These are phyloP conservation scores for Zaprionus ornatus DNA, from an alignment of 1,140 invertebrate genomes.

Conservation along the genomic window DNA sequence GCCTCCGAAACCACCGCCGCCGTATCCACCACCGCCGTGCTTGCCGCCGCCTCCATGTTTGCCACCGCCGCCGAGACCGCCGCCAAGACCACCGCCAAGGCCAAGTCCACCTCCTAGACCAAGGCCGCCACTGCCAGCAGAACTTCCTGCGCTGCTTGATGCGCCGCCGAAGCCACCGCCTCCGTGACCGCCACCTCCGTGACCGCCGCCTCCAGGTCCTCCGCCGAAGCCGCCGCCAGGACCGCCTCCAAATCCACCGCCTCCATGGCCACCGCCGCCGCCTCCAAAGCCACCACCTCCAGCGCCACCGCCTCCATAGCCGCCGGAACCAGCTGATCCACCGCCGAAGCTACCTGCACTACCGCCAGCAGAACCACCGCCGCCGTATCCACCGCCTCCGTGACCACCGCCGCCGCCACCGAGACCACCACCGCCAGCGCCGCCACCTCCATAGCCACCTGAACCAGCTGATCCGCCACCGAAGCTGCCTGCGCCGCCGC, in stretches of 20 bases:
- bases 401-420: slow-evolving; percentile 24
- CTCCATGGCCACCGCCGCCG: slow-evolving; percentile 22
- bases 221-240: slow-evolving; percentile 8
- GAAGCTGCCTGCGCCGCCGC: slow-evolving; percentile 16
- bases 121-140: slow-evolving; percentile 11
- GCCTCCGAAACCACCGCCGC: slow-evolving; percentile 6
- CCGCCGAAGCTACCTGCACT: slow-evolving; percentile 15
- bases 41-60: slow-evolving; percentile 27
- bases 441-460: background rate
- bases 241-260: slow-evolving; percentile 20
- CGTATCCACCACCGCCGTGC: slow-evolving; percentile 14
- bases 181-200: background rate
- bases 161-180: slow-evolving; percentile 33
- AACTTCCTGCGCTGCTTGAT: background rate
- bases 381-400: slow-evolving; percentile 22
- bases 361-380: slow-evolving; percentile 10
- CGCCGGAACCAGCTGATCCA: slow-evolving; percentile 12
- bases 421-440: slow-evolving; percentile 9
- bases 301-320: slow-evolving; percentile 6
- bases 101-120: slow-evolving; percentile 15
- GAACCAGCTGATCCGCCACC: slow-evolving; percentile 20
- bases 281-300: slow-evolving; percentile 17
- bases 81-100: background rate
- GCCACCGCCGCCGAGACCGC: slow-evolving; percentile 12
- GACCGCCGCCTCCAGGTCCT: slow-evolving; percentile 33